These are phyloP conservation scores for Scaptomyza montana DNA, from an alignment of 1,140 invertebrate genomes.

Conservation along the genomic window DNA sequence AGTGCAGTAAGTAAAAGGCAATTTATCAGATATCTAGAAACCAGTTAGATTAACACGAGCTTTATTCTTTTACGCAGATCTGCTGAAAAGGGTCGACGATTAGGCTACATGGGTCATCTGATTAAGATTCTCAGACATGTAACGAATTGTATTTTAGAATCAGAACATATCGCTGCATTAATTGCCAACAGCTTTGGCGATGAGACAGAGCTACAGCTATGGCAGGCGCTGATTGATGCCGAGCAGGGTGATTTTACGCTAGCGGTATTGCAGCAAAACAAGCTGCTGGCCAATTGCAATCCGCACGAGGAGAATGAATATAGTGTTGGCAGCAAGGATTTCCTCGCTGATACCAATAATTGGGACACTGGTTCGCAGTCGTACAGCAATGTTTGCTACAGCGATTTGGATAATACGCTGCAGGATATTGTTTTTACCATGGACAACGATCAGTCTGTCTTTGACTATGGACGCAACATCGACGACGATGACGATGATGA, in stretches of 20 bases:
- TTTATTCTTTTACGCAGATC: constrained; percentile 35
- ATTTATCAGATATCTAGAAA: constrained; percentile 48
- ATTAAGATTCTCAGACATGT: constrained; percentile 86
- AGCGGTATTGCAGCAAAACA: constrained; percentile 65
- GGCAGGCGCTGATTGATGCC: constrained; percentile 74
- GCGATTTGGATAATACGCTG: constrained; percentile 59
- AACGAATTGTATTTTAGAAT: constrained; percentile 75
- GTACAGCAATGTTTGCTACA: constrained; percentile 62
- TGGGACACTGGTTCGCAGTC: constrained; percentile 55
- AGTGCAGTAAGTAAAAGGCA: constrained; percentile 84
- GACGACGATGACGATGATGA: constrained; percentile 78
- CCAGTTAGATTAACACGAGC: background rate
- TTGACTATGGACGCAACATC: constrained; percentile 69
- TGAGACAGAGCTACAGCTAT: constrained; percentile 60
- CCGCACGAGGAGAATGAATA: constrained; percentile 73
- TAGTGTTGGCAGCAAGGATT: constrained; percentile 56
- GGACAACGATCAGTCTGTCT: constrained; percentile 71
- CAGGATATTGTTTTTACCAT: constrained; percentile 72
- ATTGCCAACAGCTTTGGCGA: constrained; percentile 67
- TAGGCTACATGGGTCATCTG: constrained; percentile 91
- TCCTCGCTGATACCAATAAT: constrained; percentile 51
- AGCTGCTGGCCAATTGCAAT: constrained; percentile 76
- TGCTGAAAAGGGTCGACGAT: constrained; percentile 84
- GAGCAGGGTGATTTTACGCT: constrained; percentile 73
- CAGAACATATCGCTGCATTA: constrained; percentile 81